phyloP scores from a whole-genome alignment of 23 tunicate species.

The Styela clava region DNA sequence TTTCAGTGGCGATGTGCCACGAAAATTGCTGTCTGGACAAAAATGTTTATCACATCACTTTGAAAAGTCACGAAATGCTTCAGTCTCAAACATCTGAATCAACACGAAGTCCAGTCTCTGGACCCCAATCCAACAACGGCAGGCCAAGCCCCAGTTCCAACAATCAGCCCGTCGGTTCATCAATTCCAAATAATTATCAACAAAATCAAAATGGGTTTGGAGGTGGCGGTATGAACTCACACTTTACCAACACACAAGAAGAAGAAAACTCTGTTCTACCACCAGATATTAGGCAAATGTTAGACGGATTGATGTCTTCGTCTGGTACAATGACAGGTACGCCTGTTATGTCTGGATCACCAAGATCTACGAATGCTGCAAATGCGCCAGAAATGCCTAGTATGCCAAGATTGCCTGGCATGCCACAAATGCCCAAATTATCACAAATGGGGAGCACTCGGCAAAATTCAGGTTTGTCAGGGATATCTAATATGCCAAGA shows the following conservation, averaged over 20 bases:
- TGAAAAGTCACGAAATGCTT: neutral
- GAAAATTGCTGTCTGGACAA: constrained; percentile 26
- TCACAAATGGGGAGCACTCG: neutral
- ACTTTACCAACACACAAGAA: neutral
- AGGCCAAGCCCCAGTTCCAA: too few relatives aligned
- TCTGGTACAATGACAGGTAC: neutral
- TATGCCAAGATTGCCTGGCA: neutral
- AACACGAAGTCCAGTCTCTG: neutral
- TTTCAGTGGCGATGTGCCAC: constrained; percentile 17
- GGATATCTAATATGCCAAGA: neutral
- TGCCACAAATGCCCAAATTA: neutral
- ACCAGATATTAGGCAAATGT: neutral
- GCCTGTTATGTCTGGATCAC: neutral
- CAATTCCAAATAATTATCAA: neutral
- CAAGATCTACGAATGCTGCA: neutral
- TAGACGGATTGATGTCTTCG: neutral
- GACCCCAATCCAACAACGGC: neutral
- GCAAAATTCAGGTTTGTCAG: neutral
- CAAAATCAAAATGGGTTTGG: neutral
- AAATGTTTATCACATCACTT: neutral
- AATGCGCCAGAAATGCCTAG: neutral
- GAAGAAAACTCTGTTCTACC: neutral
- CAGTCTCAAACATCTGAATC: neutral
- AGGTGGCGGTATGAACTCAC: too few relatives aligned
- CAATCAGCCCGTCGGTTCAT: neutral